These are phyloP conservation scores for Hoplias malabaricus DNA, from an alignment of 2,113 vertebrate genomes.

Conservation along the genomic window DNA sequence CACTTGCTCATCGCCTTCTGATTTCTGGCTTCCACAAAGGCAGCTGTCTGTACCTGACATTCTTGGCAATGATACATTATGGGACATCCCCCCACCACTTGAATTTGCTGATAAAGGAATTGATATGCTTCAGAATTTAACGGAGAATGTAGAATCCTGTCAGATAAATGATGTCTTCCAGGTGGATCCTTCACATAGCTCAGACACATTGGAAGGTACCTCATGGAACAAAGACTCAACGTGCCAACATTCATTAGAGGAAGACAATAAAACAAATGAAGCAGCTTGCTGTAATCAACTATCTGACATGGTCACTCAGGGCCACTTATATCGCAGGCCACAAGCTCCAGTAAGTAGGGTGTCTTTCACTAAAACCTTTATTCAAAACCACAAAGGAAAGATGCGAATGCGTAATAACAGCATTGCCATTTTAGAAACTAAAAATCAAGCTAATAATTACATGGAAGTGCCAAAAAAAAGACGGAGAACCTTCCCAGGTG, in stretches of 20 bases:
- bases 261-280: background rate
- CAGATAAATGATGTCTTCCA: conserved; percentile 46
- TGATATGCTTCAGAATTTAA: conserved; percentile 56
- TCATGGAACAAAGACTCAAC: conserved; percentile 24
- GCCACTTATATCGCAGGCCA: conserved; percentile 45
- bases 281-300: conserved; percentile 33
- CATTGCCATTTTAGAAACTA: conserved; percentile 60
- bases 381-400: conserved; percentile 56
- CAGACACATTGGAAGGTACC: background rate
- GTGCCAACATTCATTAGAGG: conserved; percentile 24
- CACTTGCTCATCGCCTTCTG: conserved; percentile 48
- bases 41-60: conserved; percentile 34
- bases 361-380: conserved; percentile 60
- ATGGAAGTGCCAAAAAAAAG: conserved; percentile 56
- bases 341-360: conserved; percentile 57
- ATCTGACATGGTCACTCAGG: conserved; percentile 52
- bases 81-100: conserved; percentile 65
- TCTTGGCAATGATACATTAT: conserved; percentile 44
- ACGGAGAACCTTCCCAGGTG: conserved; percentile 76
- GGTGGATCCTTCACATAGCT: background rate
- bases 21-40: conserved; percentile 52
- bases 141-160: conserved; percentile 57
- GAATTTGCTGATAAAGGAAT: conserved; percentile 67
- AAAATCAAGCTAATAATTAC: conserved; percentile 22
- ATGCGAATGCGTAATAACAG: conserved; percentile 66